These are phyloP conservation scores for Tortrix viridana DNA, from an alignment of 2,888 invertebrate species.

Conservation along the genomic window DNA sequence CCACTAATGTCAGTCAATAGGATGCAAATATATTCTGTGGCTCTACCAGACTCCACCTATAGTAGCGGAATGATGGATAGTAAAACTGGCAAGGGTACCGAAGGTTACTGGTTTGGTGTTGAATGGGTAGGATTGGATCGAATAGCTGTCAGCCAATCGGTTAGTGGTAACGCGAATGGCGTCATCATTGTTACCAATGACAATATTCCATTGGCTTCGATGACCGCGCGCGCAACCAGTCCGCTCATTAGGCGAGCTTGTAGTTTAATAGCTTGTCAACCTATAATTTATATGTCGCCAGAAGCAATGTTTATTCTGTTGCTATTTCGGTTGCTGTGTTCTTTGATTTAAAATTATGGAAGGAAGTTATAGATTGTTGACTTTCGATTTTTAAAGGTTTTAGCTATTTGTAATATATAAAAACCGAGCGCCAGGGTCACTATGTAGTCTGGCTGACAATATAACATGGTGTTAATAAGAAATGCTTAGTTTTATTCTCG, in stretches of 20 bases:
- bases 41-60: slow-evolving; percentile 32
- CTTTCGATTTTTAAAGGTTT: slow-evolving; percentile 2
- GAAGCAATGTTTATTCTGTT: slow-evolving; percentile 34
- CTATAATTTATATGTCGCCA: slow-evolving; percentile 37
- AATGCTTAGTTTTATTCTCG: too few relatives aligned
- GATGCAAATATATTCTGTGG: slow-evolving; percentile 43
- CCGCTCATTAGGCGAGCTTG: slow-evolving; percentile 37
- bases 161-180: slow-evolving; percentile 26
- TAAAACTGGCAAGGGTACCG: slow-evolving; percentile 5
- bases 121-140: slow-evolving; percentile 35
- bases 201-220: slow-evolving; percentile 39
- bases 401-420: background rate
- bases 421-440: background rate
- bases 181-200: slow-evolving; percentile 33
- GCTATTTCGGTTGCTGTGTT: slow-evolving; percentile 25
- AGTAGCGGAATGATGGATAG: slow-evolving; percentile 6
- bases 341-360: slow-evolving; percentile 19
- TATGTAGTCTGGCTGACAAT: too few relatives aligned
- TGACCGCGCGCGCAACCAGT: slow-evolving; percentile 29
- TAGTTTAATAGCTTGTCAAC: slow-evolving; percentile 40
- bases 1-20: slow-evolving; percentile 42
- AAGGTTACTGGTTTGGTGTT: slow-evolving; percentile 28
- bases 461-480: too few relatives aligned
- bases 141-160: slow-evolving; percentile 38
- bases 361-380: slow-evolving; percentile 1